Base-by-base conservation (phyloP, 2,888 invertebrate genomes). In the Micropterix aruncella region DNA sequence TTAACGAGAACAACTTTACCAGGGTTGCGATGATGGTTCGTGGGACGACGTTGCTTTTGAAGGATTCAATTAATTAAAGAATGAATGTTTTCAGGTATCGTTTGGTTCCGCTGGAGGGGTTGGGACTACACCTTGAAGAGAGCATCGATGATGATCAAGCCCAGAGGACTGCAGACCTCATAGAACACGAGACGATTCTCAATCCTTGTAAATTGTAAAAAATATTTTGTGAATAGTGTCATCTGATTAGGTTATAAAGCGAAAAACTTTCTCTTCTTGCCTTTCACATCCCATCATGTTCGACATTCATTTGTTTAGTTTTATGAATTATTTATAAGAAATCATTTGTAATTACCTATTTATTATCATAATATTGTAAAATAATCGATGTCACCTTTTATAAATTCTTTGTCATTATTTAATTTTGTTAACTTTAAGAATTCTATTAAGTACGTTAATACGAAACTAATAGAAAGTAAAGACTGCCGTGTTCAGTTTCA, bases 51-150 rank as follows among this genome's bases (percentile, higher is more conserved):
- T n/a, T n/a, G n/a, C n/a, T n/a, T n/a, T n/a, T n/a, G n/a, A n/a
- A n/a, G n/a, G n/a, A n/a, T n/a, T 16, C 41, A 19, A 42, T 43
- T 1, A n/a, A 48, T 55, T 18, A 18, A 2, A 15, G 9, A 37
- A 17, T 43, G 40, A 41, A 27, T 40, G 43, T 38, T 54, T 48
- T 18, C 62, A 85, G 86, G 87, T 50, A 91, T 92, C 53, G 91
- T 92, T 3, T 92, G 91, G 91, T 92, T 91, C 79, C 83, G 91
- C 56, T 92, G 91, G 91, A 79, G 89, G 65, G 91, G 92, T 44
- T 92, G 92, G 91, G 91, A 91, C 64, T 92, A 92, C 68, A 91
- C 91, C 15, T 66, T 92, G 50, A 91, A 90, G 65, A 80, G 80
- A 55, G 87, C 92, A 2, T 80, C 80, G 47, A 90, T 92, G 89